Evolutionary conservation across 2,113 vertebrate genomes (phyloP).

Genomic region (Ptyas mucosa): DNA sequence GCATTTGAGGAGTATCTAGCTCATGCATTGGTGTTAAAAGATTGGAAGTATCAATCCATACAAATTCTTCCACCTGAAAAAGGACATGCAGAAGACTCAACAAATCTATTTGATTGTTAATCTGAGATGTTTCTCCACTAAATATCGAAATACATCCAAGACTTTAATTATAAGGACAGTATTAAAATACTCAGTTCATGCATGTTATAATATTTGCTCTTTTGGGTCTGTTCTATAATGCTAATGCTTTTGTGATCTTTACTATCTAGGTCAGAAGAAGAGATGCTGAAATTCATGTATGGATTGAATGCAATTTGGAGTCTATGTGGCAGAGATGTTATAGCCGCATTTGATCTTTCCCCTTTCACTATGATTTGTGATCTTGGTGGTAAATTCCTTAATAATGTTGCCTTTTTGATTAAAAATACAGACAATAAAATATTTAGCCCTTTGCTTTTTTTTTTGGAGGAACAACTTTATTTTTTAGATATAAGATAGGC

Average conservation of each 20-base stretch:
- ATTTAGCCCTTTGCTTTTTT: neutral
- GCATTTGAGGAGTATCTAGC: neutral
- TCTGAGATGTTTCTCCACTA: neutral
- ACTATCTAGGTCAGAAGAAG: constrained; percentile 76
- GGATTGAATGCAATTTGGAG: constrained; percentile 87
- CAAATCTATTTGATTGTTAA: neutral
- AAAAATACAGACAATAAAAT: neutral
- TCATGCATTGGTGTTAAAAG: neutral
- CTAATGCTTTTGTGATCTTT: neutral
- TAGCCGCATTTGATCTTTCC: constrained; percentile 83
- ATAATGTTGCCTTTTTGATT: neutral
- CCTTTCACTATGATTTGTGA: constrained; percentile 79
- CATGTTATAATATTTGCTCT: neutral
- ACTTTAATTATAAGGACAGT: neutral
- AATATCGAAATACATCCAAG: neutral
- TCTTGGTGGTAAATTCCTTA: constrained; percentile 76
- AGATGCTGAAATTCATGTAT: constrained; percentile 81
- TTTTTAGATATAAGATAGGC: neutral
- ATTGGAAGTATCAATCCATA: neutral
- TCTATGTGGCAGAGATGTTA: constrained; percentile 76
- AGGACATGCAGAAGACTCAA: neutral
- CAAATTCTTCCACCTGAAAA: neutral
- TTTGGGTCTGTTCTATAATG: neutral
- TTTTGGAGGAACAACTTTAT: neutral
- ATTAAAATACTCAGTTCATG: neutral